Base-by-base conservation (phyloP, 2,113 vertebrate genomes). In the Archilochus colubris region DNA sequence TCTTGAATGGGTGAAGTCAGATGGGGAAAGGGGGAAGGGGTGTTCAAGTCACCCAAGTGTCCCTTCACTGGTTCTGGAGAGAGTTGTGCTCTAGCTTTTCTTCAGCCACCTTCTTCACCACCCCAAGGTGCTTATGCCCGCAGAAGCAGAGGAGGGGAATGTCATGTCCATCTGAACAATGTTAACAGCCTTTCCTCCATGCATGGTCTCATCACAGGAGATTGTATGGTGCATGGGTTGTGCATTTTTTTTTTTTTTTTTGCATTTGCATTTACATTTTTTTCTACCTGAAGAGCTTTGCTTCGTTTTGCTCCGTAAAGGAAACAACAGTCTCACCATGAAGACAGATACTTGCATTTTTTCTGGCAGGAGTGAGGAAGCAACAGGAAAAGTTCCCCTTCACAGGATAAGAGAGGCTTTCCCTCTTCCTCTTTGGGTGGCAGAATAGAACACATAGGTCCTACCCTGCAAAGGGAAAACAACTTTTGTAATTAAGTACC, bases 41-140 rank as follows among this genome's bases (percentile, higher is more conserved):
- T 17, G 20, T 14, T 4, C 24, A 8, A 31, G 44, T 61, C 54
- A 80, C 7, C 14, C 27, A 19, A 28, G 28, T 2, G 1, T 30
- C 18, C 12, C 33, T 23, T 21, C 22, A 4, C 4, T 1, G 1
- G 15, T 1, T 0, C 40, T 59, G 53, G 5, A 38, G 59, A 48
- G 14, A 30, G 36, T 15, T 66, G 73, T 16, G 40, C 8, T 33
- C 40, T 12, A 7, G 38, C 33, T 68, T 21, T 33, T 19, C 40
- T 40, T 40, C 40, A 84, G n/a, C 12, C 0, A 0, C 9, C 12
- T 70, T 67, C 74, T 53, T n/a, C 25, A 61, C 28, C 21, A 62
- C 9, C 3, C 5, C 1, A 1, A 48, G 28, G 31, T 48, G 28
- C 5, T 86, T 72, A 75, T 57, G 44, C n/a, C 51, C 38, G 33